Base-by-base conservation (phyloP, 2,797 vertebrate genomes). In the Danio aesculapii region DNA sequence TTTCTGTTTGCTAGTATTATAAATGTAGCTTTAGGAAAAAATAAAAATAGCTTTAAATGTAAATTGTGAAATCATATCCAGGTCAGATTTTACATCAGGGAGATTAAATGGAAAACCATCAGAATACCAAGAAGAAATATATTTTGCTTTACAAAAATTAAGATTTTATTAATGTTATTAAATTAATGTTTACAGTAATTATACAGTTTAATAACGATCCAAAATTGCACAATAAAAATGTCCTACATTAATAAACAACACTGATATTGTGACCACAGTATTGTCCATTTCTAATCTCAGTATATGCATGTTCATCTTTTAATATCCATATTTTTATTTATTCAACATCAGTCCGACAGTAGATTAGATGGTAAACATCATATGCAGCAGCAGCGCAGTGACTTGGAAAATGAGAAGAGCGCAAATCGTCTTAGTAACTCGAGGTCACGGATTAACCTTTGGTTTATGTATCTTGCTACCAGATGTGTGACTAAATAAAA, bases 381-480 rank as follows among this genome's bases (percentile, higher is more conserved):
- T 30, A 12, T 59, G 16, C 39, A 53, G 19, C 12, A 30, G 7
- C 47, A 53, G 57, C 13, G 76, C 12, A 17, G 52, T 55, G 19
- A 77, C 52, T 50, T 47, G 49, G 19, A 74, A 55, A 77, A 7
- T 30, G 39, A 72, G 64, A 50, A 52, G 50, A 11, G 11, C 13
- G 50, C 49, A 79, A 79, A 83, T 82, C 52, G 17, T 71, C 16
- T 82, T 73, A 74, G 21, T 67, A 55, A 10, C 49, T 46, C 30
- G 46, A 52, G 61, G 69, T 30, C 58, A 78, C 30, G 73, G 87
- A 88, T 89, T 88, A 87, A 79, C 8, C 17, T 30, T 50, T 43
- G 78, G 52, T 76, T 86, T 53, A 53, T 86, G 50, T 70, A 64
- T 87, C 55, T 83, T 71, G 61, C 58, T 49, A 30, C 70, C 71